A percentile compares a stretch with the other conserved stretches of the same genome.
These are phyloP conservation scores for Periphyllus acericola DNA, from an alignment of 2,888 invertebrate species.

Conservation along the genomic window DNA sequence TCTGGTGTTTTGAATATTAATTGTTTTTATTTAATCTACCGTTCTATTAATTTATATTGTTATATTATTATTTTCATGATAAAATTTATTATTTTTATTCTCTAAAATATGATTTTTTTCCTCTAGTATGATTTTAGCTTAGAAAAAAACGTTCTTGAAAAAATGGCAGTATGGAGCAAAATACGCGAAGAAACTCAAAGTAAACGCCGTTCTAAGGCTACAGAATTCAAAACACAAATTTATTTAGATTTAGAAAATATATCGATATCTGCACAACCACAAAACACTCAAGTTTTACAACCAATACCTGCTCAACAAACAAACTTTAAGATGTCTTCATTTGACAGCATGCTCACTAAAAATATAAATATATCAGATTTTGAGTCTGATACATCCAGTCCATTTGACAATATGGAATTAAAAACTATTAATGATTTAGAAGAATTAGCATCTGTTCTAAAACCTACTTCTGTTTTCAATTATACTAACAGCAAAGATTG, in stretches of 20 bases:
- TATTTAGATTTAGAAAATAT: conserved; percentile 45
- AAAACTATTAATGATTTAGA: conserved; percentile 94
- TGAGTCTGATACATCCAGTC: conserved; percentile 90
- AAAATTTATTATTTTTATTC: neutral
- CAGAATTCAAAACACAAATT: conserved; percentile 38
- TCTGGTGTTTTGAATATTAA: neutral
- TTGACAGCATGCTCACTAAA: conserved; percentile 68
- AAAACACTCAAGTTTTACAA: conserved; percentile 64
- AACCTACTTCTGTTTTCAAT: conserved; percentile 49
- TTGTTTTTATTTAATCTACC: neutral
- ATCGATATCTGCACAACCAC: conserved; percentile 16
- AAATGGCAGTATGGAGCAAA: conserved; percentile 78
- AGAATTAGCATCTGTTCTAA: conserved; percentile 78
- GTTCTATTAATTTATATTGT: too few species aligned
- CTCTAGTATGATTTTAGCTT: conserved; percentile 77
- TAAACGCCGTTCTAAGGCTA: conserved; percentile 68
- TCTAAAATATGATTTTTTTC: conserved; percentile 41
- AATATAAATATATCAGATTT: conserved; percentile 77
- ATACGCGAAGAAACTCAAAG: conserved; percentile 75
- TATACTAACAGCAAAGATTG: conserved; percentile 39
- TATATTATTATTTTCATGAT: neutral
- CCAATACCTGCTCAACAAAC: conserved; percentile 64
- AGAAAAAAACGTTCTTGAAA: conserved; percentile 78
- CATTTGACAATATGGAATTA: conserved; percentile 91
- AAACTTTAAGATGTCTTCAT: conserved; percentile 67